Evolutionary conservation across 2,113 vertebrate species (phyloP), one percentile per base, ranked within the genome.

Genomic region (Columba janthina): DNA sequence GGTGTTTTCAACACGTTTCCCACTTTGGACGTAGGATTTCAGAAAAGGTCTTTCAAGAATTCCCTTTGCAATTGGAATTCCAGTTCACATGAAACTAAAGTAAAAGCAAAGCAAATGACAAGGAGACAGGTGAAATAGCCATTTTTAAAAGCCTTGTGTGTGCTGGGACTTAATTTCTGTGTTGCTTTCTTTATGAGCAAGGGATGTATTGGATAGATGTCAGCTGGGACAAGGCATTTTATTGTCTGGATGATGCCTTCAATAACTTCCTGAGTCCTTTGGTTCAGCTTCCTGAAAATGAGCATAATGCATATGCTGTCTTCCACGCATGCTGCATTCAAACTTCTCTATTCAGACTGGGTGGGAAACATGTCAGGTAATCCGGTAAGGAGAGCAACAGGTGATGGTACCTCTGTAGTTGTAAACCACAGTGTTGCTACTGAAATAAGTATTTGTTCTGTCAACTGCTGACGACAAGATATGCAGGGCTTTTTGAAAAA

Each of bases 321-420:
- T 56, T 84, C 14, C 13, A 46, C 5, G 24, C 6, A 10, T 8
- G 4, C n/a, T 31, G 46, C 38, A 34, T 50, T 85, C 50, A 57
- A 58, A 34, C 13, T 42, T 78, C 53, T 38, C 64, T 53, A 7
- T 48, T 56, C 40, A 38, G 22, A 78, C 36, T 78, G 22, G 18
- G 53, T 73, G 8, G n/a, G 58, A 94, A 94, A 82, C 28, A 40
- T 11, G 2, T 22, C 48, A 58, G 66, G 46, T 62, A 57, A 58
- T 29, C 22, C 62, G 32, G 6, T 80, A 38, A 77, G 36, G 70
- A 57, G 2, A 2, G 50, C 34, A n/a, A n/a, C 0, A 0, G n/a
- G 32, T 46, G 36, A 61, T 15, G 42, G 32, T 69, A 75, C 16
- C 17, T 74, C 72, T 89, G 65, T 58, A 81, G 60, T 42, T 19